Percentiles rank a stretch among this genome's conserved stretches.
phyloP scores from a whole-genome alignment of 2,797 vertebrate species.

The Eurystomus glaucurus region DNA sequence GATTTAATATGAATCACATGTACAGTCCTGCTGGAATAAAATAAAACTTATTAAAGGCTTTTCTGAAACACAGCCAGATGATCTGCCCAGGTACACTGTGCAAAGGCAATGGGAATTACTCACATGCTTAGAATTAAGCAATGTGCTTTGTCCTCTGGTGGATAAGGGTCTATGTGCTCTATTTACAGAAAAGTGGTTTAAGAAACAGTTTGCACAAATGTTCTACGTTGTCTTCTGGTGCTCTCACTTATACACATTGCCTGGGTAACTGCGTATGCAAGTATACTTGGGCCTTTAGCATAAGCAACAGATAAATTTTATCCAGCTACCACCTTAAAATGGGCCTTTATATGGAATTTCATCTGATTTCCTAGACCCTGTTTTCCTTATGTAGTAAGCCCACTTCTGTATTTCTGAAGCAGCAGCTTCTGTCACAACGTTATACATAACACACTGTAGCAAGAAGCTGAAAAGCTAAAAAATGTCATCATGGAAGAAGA shows the following conservation, averaged over 20 bases:
- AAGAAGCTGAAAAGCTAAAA: background rate
- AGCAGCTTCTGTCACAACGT: background rate
- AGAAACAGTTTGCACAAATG: background rate
- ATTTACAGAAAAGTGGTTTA: background rate
- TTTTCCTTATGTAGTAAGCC: background rate
- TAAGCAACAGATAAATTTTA: background rate
- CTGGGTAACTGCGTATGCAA: background rate
- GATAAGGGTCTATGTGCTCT: background rate
- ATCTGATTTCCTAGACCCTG: background rate
- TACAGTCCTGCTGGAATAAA: background rate
- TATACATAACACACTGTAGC: background rate
- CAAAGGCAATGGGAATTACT: background rate
- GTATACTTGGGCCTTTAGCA: background rate
- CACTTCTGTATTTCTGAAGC: background rate
- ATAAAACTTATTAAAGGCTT: background rate
- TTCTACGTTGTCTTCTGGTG: background rate
- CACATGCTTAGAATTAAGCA: background rate
- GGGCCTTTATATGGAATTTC: background rate
- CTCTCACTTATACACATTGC: background rate
- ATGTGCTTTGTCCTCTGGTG: background rate
- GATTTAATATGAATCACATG: background rate
- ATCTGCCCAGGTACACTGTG: background rate
- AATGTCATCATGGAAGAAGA: background rate
- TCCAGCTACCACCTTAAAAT: background rate
- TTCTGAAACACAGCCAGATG: background rate